phyloP scores from a whole-genome alignment of 2,113 vertebrate species.

The Chloebia gouldiae region DNA sequence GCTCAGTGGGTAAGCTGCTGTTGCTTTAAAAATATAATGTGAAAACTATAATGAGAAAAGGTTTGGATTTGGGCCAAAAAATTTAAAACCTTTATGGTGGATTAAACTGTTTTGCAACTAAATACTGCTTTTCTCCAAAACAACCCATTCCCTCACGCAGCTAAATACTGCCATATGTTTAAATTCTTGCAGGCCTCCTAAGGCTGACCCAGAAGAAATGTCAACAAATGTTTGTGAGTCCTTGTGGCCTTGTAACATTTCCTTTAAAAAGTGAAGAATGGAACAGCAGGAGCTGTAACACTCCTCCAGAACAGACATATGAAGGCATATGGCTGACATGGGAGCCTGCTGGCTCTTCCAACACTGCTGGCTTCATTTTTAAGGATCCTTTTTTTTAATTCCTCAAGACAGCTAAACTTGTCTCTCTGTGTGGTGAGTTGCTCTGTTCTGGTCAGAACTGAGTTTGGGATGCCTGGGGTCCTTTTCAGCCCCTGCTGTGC shows the following conservation, averaged over 20 bases:
- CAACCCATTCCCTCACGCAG: conserved; percentile 6
- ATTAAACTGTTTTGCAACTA: conserved; percentile 39
- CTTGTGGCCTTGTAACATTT: conserved; percentile 56
- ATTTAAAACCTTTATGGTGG: not conserved
- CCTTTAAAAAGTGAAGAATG: conserved; percentile 39
- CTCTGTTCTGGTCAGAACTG: not conserved
- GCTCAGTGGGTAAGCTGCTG: not conserved
- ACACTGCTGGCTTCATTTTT: conserved; percentile 28
- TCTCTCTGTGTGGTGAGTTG: not conserved
- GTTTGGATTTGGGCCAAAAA: conserved; percentile 11
- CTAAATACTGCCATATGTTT: conserved; percentile 64
- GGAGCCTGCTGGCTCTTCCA: conserved; percentile 56
- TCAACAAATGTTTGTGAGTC: conserved; percentile 66
- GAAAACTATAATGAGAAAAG: not conserved
- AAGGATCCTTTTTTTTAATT: not conserved
- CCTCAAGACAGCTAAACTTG: not conserved
- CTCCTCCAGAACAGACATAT: conserved; percentile 58
- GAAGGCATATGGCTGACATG: conserved; percentile 64
- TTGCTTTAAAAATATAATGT: conserved; percentile 37
- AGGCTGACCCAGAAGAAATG: conserved; percentile 66
- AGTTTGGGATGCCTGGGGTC: not conserved
- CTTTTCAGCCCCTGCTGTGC: fast-evolving
- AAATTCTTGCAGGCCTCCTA: conserved; percentile 51
- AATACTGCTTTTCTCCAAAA: conserved; percentile 2
- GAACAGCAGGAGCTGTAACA: conserved; percentile 57